phyloP scores from a whole-genome alignment of 2,888 invertebrate species.

The Endotricha flammealis region DNA sequence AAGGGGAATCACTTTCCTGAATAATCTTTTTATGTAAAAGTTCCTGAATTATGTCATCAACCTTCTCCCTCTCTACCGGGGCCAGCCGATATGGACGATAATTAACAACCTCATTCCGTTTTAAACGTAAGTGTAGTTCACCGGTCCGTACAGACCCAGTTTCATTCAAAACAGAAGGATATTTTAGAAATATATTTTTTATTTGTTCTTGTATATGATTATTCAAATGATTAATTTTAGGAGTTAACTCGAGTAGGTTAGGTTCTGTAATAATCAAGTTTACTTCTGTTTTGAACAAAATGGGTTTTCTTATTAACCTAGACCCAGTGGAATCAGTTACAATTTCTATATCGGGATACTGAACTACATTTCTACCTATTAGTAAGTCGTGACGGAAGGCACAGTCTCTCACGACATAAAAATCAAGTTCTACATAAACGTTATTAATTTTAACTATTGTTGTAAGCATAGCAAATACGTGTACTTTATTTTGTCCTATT shows the following conservation, averaged over 20 bases:
- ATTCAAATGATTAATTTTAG: slow-evolving; percentile 10
- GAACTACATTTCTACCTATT: background rate
- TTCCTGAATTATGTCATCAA: background rate
- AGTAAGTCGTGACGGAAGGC: background rate
- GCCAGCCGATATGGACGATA: slow-evolving; percentile 2
- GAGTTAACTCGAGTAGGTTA: slow-evolving; percentile 1
- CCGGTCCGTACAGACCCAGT: slow-evolving; percentile 17
- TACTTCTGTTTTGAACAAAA: background rate
- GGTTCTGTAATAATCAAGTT: background rate
- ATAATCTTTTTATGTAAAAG: background rate
- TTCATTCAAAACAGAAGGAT: slow-evolving; percentile 9
- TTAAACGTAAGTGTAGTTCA: slow-evolving; percentile 17
- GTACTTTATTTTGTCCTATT: no score
- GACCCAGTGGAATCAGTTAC: slow-evolving; percentile 8
- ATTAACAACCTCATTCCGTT: slow-evolving; percentile 11
- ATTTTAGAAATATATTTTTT: slow-evolving; percentile 14
- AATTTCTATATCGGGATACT: background rate
- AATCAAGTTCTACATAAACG: background rate
- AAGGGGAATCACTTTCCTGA: slow-evolving; percentile 9
- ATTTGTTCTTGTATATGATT: slow-evolving; percentile 14
- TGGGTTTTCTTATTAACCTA: slow-evolving; percentile 7
- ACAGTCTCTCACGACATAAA: background rate
- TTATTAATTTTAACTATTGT: background rate
- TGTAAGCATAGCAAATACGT: no score
- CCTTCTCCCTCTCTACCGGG: background rate